Conservation (phyloP, 2,797 vertebrate genomes). For the Craterocephalus amniculus region DNA sequence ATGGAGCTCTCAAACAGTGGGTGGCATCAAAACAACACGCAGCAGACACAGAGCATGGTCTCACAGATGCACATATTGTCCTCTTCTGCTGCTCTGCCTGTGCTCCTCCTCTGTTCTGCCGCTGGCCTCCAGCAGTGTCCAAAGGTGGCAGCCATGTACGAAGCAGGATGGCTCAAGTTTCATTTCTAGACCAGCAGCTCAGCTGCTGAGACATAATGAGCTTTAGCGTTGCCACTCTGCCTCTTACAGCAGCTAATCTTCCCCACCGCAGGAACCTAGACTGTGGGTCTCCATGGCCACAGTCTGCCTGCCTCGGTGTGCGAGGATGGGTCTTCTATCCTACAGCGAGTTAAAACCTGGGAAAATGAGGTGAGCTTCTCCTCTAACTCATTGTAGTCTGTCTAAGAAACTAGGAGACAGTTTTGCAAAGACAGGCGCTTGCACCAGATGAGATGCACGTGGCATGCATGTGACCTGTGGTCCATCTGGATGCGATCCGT, state of each 20-base stretch:
- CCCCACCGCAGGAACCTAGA: slow-evolving; percentile 66
- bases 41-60: slow-evolving; percentile 60
- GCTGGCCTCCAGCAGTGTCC: slow-evolving; percentile 63
- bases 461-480: slow-evolving; percentile 40
- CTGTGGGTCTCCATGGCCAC: slow-evolving; percentile 64
- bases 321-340: slow-evolving; percentile 62
- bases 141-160: slow-evolving; percentile 60
- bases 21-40: slow-evolving; percentile 78
- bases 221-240: slow-evolving; percentile 73
- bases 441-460: slow-evolving; percentile 27
- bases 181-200: slow-evolving; percentile 70
- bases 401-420: slow-evolving; percentile 28
- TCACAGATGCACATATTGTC: slow-evolving; percentile 52
- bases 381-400: slow-evolving; percentile 47
- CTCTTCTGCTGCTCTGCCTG: slow-evolving; percentile 47
- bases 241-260: slow-evolving; percentile 77
- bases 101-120: slow-evolving; percentile 46
- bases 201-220: slow-evolving; percentile 74
- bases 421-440: slow-evolving; percentile 40
- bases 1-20: slow-evolving; percentile 72
- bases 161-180: slow-evolving; percentile 62
- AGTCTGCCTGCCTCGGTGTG: slow-evolving; percentile 58
- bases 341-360: slow-evolving; percentile 66
- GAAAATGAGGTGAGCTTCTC: slow-evolving; percentile 70
- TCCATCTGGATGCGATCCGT: slow-evolving; percentile 15